Base-by-base conservation (phyloP, 2,888 invertebrate genomes). In the Hypolimnas misippus region DNA sequence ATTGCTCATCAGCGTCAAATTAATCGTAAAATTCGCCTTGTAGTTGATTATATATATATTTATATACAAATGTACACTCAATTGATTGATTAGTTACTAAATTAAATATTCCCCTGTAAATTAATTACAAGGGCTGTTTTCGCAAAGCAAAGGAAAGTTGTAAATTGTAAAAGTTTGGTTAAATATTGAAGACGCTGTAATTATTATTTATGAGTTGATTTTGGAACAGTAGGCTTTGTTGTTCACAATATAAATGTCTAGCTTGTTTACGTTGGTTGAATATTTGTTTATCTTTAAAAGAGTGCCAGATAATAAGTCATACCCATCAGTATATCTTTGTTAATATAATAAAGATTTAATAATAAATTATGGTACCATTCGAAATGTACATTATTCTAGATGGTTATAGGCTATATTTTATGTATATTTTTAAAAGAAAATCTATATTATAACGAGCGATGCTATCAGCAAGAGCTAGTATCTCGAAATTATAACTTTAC, bases 31-130 rank as follows among this genome's bases (percentile, higher is more conserved):
- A n/a, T n/a, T n/a, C n/a, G n/a, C n/a, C n/a, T n/a, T n/a, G n/a
- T n/a, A n/a, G 16, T 7, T 5, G 16, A 17, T n/a, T n/a, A n/a
- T 42, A 14, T 42, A 17, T 40, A 40, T 42, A 42, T 17, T 10
- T 42, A 17, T 17, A 7, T 3, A 42, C 3, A 17, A 14, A 17
- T 17, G 44, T 46, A n/a, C 10, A 12, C 19, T 38, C n/a, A 19
- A 49, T 54, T 60, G 54, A 60, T 53, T 60, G 63, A 65, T 67
- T 44, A 57, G 40, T 44, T 55, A 51, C 31, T 25, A 61, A 61
- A 61, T 67, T 63, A 60, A 65, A 63, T 63, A 61, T 62, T 56
- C 57, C 31, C n/a, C 12, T 12, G 16, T 25, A 61, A 67, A 63
- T 65, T 67, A 65, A 62, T 61, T 60, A 57, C 19, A 44, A 10